Conservation (phyloP, 1,140 invertebrate species). For the Goniozus legneri region DNA sequence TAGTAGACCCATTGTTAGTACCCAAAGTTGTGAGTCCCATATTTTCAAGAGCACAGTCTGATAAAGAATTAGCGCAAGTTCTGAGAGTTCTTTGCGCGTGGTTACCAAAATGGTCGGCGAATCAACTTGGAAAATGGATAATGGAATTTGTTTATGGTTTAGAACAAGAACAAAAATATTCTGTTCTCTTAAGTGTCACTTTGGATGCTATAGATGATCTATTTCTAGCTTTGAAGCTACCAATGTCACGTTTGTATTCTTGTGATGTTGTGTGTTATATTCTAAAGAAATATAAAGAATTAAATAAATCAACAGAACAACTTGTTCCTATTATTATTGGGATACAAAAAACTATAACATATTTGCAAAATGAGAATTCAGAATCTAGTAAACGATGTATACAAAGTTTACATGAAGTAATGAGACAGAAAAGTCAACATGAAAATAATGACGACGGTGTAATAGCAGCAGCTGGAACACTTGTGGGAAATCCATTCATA, state of each 20-base stretch:
- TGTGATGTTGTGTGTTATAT: constrained; percentile 56
- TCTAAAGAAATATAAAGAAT: constrained; percentile 44
- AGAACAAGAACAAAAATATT: constrained; percentile 51
- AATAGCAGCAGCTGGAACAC: constrained; percentile 20
- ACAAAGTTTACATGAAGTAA: constrained; percentile 53
- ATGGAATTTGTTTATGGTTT: constrained; percentile 55
- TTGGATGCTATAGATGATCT: constrained; percentile 51
- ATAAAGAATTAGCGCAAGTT: constrained; percentile 47
- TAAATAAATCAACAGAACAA: background rate
- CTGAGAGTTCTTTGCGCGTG: constrained; percentile 54
- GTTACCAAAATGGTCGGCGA: constrained; percentile 52
- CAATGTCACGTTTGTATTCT: constrained; percentile 46
- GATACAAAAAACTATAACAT: background rate
- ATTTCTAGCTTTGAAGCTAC: constrained; percentile 46
- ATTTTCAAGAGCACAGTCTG: constrained; percentile 40
- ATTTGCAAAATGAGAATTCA: constrained; percentile 36
- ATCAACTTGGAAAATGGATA: constrained; percentile 55
- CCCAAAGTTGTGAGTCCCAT: constrained; percentile 48
- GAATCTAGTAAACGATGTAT: constrained; percentile 44
- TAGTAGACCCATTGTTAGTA: constrained; percentile 48
- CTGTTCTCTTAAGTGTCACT: constrained; percentile 53
- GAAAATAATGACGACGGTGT: constrained; percentile 18
- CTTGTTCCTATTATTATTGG: too few species aligned
- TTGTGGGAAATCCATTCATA: too few species aligned
- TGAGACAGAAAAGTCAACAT: constrained; percentile 37